Conservation (phyloP, 2,797 vertebrate genomes). For the Myotis planiceps region DNA sequence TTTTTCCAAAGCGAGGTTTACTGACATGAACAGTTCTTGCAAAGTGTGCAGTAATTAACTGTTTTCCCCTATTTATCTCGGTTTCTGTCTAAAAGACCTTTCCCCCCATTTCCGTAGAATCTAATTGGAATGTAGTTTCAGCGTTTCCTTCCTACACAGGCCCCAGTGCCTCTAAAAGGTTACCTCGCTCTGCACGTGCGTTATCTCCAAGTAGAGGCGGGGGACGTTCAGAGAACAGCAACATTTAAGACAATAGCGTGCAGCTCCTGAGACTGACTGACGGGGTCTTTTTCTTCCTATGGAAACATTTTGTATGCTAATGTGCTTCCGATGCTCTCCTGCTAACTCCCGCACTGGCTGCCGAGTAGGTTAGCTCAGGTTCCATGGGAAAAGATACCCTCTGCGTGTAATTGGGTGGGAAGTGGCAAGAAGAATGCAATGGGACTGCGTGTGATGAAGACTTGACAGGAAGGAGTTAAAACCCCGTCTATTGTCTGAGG, state of each 20-base stretch:
- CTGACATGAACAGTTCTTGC: conserved; percentile 75
- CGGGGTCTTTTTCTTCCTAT: conserved; percentile 38
- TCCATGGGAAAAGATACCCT: conserved; percentile 68
- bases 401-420: conserved; percentile 37
- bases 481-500: conserved; percentile 49
- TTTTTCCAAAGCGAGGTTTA: conserved; percentile 70
- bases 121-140: conserved; percentile 74
- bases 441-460: not conserved
- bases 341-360: conserved; percentile 60
- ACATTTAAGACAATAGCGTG: conserved; percentile 68
- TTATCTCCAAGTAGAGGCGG: conserved; percentile 57
- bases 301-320: conserved; percentile 78
- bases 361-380: conserved; percentile 61
- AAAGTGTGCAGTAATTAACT: conserved; percentile 74
- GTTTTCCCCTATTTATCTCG: conserved; percentile 76
- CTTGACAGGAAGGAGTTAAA: conserved; percentile 63
- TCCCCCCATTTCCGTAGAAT: conserved; percentile 57
- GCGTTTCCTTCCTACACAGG: conserved; percentile 70
- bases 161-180: conserved; percentile 25
- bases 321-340: conserved; percentile 67
- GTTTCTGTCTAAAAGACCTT: conserved; percentile 79
- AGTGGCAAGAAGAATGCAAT: not conserved
- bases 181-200: not conserved
- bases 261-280: not conserved
- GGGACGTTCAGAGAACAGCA: conserved; percentile 60